These are phyloP conservation scores for Engystomops pustulosus DNA, from an alignment of 2,113 vertebrate genomes.

Conservation along the genomic window DNA sequence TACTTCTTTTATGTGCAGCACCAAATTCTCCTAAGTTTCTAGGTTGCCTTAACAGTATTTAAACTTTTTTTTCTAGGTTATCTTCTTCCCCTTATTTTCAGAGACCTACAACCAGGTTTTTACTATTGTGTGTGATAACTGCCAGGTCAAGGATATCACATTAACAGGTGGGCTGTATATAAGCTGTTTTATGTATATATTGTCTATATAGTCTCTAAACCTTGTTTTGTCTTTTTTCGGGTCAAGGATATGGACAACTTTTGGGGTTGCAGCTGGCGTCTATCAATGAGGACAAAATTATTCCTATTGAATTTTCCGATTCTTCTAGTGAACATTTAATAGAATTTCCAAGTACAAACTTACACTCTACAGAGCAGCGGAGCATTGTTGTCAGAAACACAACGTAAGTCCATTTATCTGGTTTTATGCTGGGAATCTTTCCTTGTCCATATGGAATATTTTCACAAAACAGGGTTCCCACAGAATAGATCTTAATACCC, in stretches of 20 bases:
- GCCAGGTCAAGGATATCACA: conserved; percentile 81
- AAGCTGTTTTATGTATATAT: background rate
- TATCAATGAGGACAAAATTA: conserved; percentile 73
- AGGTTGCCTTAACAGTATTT: no score
- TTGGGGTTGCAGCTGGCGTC: conserved; percentile 80
- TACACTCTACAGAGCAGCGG: conserved; percentile 70
- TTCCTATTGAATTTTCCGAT: conserved; percentile 76
- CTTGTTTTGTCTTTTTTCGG: conserved; percentile 39
- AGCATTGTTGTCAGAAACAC: conserved; percentile 81
- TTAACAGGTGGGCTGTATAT: conserved; percentile 77
- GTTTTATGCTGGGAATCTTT: background rate
- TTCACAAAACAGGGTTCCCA: background rate
- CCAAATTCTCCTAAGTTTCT: no score
- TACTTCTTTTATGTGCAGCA: no score
- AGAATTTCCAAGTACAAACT: conserved; percentile 80
- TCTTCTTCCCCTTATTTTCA: conserved; percentile 81
- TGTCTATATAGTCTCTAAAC: background rate
- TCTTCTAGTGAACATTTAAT: conserved; percentile 81
- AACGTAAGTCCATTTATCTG: conserved; percentile 71
- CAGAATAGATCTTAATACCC: background rate
- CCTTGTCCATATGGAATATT: background rate
- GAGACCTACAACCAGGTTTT: conserved; percentile 75
- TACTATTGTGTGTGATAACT: conserved; percentile 86
- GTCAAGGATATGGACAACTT: conserved; percentile 81
- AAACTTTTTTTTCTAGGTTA: conserved; percentile 76